Evolutionary conservation across 2,113 vertebrate species (phyloP), one percentile per base, ranked within the genome.

Genomic region (Pelecanoides urinatrix): DNA sequence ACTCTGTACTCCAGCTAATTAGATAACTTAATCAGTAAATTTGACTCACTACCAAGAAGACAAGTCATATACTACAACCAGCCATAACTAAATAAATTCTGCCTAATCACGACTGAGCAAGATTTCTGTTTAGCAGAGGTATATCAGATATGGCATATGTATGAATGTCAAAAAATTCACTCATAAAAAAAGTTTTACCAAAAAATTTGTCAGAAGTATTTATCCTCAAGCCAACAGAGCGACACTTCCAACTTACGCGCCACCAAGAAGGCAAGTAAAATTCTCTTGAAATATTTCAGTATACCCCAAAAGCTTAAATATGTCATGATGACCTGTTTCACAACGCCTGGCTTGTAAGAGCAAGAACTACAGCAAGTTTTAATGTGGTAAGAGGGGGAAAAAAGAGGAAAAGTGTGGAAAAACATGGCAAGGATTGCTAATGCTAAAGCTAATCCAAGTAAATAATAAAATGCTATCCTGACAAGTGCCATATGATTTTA

Each of bases 141-240:
- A 3, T 13, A 27, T n/a, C 34, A 71, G 36, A 53, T 9, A 38
- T 1, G 13, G 45, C 27, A 38, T 7, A 21, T 0, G 0, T 11
- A 58, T 3, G 2, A 90, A 30, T 13, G 13, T 26, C 30, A 36
- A 53, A 11, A 32, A 29, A 7, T n/a, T 68, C 53, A 40, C 23
- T 47, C 47, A 25, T 11, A 47, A 50, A 70, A 63, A 17, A 4
- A 22, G 26, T 49, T 74, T 68, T 45, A 74, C 27, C 56, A 38
- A 29, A 61, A 56, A 13, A 22, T 16, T 15, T 52, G 29, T 27
- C 6, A 19, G 7, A 26, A 18, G 42, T 50, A 50, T 20, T 38
- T 49, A 11, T 34, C 36, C 38, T 63, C 45, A 49, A 66, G 53
- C 30, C 25, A 62, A 55, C 15, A 30, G 7, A 66, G 49, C 0